Conservation (phyloP, 2,113 vertebrate species). For the Collichthys lucidus region DNA sequence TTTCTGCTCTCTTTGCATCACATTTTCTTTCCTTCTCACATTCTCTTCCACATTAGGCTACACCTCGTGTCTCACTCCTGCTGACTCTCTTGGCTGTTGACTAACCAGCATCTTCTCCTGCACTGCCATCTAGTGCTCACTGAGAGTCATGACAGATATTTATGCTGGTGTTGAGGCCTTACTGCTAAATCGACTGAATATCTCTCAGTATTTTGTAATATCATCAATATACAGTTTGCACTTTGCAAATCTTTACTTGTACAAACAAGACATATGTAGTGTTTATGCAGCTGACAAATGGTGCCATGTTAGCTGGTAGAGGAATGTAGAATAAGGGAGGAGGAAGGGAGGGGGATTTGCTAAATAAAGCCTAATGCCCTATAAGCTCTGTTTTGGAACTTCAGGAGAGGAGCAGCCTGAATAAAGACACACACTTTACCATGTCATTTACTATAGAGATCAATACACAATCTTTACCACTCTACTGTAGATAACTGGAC, state of each 20-base stretch:
- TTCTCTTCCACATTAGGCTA: background rate
- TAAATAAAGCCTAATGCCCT: slow-evolving; percentile 61
- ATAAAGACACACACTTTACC: slow-evolving; percentile 21
- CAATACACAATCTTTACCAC: background rate
- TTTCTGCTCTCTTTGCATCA: slow-evolving; percentile 8
- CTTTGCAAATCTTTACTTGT: background rate
- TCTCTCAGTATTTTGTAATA: background rate
- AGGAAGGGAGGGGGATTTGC: slow-evolving; percentile 42
- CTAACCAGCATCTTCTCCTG: slow-evolving; percentile 60
- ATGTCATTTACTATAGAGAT: background rate
- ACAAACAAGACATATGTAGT: background rate
- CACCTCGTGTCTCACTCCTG: background rate
- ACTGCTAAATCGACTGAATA: background rate
- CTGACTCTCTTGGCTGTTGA: background rate
- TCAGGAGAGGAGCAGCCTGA: slow-evolving; percentile 1
- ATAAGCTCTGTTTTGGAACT: slow-evolving; percentile 45
- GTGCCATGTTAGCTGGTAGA: slow-evolving; percentile 8
- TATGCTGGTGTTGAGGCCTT: background rate
- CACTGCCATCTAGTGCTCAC: slow-evolving; percentile 64
- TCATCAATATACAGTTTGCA: background rate
- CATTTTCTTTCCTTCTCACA: background rate
- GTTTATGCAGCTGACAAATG: slow-evolving; percentile 9
- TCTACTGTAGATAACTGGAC: background rate
- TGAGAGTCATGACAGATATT: background rate
- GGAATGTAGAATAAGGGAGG: slow-evolving; percentile 24